These are phyloP conservation scores for Coelogynopora nodosa DNA, from an alignment of 2,888 invertebrate species.

Conservation along the genomic window DNA sequence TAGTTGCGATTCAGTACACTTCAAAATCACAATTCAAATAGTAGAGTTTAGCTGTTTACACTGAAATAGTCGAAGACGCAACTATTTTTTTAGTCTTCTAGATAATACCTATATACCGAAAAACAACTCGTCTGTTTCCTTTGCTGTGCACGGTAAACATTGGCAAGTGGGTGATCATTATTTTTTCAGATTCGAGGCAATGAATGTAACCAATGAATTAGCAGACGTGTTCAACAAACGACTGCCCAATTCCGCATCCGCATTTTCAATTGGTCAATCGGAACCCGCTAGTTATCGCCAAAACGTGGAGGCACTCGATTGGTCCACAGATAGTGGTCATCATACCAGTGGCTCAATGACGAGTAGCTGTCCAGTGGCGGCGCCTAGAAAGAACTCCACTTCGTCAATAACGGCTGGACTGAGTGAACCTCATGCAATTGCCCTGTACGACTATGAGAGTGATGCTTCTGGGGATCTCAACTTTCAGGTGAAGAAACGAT, in stretches of 20 bases:
- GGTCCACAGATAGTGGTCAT: not conserved
- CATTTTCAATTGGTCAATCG: not conserved
- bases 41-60: not conserved
- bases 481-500: constrained; percentile 16
- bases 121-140: no score
- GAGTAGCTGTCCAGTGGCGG: not conserved
- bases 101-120: no score
- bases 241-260: not conserved
- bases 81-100: not conserved
- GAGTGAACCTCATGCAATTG: not conserved
- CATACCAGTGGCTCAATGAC: not conserved
- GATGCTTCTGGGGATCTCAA: not conserved
- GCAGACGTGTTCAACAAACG: not conserved
- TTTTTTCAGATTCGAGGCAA: not conserved
- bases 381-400: not conserved
- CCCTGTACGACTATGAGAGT: constrained; percentile 9
- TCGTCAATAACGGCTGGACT: not conserved
- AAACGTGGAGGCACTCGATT: not conserved
- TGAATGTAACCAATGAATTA: not conserved
- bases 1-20: no score
- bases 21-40: no score
- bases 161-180: no score
- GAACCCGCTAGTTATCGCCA: not conserved
- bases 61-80: not conserved
- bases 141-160: no score